Percentiles rank a stretch among this genome's conserved stretches.
phyloP scores from a whole-genome alignment of 2,888 invertebrate genomes.

The Melitaea athalia region DNA sequence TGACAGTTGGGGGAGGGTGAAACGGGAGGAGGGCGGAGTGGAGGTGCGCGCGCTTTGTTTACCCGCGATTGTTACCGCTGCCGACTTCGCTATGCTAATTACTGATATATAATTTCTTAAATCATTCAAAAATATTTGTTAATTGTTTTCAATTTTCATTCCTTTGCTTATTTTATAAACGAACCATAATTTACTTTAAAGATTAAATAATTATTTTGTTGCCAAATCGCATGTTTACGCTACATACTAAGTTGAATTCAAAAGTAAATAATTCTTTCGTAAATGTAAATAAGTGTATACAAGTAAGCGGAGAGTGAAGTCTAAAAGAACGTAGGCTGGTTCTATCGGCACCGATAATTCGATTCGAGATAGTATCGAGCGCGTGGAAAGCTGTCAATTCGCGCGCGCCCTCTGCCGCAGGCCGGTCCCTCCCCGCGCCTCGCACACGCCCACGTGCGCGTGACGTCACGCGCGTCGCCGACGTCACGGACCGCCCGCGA shows the following conservation, averaged over 20 bases:
- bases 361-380: conserved; percentile 76
- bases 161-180: too few relatives aligned
- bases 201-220: too few relatives aligned
- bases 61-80: conserved; percentile 43
- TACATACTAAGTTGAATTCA: too few relatives aligned
- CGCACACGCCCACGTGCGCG: conserved; percentile 72
- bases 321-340: conserved; percentile 8
- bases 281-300: neutral
- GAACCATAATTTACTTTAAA: too few relatives aligned
- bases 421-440: conserved; percentile 43
- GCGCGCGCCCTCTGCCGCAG: conserved; percentile 62
- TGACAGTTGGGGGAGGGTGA: conserved; percentile 47
- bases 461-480: conserved; percentile 68
- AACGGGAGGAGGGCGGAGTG: conserved; percentile 54
- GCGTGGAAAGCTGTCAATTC: conserved; percentile 73
- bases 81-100: conserved; percentile 12
- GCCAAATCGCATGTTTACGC: too few relatives aligned
- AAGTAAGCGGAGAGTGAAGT: neutral
- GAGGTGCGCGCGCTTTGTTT: conserved; percentile 67
- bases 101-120: neutral
- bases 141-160: too few relatives aligned
- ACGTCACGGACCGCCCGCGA: conserved; percentile 64
- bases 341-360: conserved; percentile 56
- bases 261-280: neutral
- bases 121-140: too few relatives aligned